Evolutionary conservation across 2,113 vertebrate species (phyloP), one percentile per base, ranked within the genome.

Genomic region (Petrocephalus microphthalmus): DNA sequence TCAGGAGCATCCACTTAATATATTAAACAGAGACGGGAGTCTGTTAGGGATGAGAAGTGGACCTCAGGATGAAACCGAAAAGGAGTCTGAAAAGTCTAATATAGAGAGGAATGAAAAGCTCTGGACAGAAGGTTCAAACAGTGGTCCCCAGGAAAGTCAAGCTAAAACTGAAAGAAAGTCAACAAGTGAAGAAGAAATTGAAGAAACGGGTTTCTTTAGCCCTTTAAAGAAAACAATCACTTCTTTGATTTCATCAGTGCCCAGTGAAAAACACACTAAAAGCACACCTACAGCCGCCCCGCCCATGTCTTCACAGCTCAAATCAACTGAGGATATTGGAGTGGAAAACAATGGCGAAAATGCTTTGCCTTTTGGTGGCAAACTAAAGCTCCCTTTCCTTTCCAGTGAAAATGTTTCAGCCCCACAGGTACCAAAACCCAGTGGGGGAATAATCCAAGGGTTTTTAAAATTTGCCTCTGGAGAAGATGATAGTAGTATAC

Each of bases 201-300:
- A 95, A 51, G 94, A 94, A 89, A 90, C 93, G 42, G 95, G 96
- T 89, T 97, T 98, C 88, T 96, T 99, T 87, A 97, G 96, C 84
- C 97, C 97, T 19, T 96, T 99, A 84, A 97, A 95, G 90, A 99
- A 97, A 91, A 98, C 97, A 84, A 91, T 98, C 15, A 97, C 96
- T 87, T 96, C 96, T 0, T 93, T 98, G 5, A 96, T 98, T 10
- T 94, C 96, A 90, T 88, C 94, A 78, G 74, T 37, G 87, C 89
- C 95, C 92, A 92, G 87, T 93, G 96, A 93, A 91, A 94, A 91
- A 88, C 52, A 90, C 5, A 37, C 87, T 20, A 88, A 0, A 81
- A 92, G 20, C 88, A 92, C 93, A 86, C 47, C 88, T 7, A 15
- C 89, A n/a, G 20, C 86, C n/a, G 83, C 42, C 2, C 15, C 57